Conservation (phyloP, 2,797 vertebrate genomes). For the Gymnothorax reevesii region DNA sequence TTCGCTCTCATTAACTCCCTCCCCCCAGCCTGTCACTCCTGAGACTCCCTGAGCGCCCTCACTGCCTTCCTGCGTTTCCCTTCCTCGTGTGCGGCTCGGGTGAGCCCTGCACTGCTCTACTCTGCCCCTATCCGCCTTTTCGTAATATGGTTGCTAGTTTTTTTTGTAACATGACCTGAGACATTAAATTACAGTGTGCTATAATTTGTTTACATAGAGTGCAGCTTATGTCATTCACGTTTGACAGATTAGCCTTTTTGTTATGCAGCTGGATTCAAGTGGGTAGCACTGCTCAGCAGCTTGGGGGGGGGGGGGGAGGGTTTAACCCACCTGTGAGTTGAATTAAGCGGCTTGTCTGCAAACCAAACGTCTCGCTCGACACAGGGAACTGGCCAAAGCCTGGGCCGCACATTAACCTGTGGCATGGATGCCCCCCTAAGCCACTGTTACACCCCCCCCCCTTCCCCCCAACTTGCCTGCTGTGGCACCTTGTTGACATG, state of each 20-base stretch:
- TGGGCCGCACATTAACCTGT: not conserved
- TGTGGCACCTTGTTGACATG: not conserved
- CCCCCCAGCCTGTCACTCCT: conserved; percentile 37
- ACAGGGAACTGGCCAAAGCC: not conserved
- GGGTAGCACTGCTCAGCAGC: not conserved
- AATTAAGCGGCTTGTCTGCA: not conserved
- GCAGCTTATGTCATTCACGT: not conserved
- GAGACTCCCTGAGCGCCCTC: not conserved
- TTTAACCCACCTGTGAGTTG: not conserved
- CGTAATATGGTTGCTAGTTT: too few relatives aligned
- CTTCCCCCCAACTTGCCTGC: too few relatives aligned
- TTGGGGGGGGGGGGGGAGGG: not conserved
- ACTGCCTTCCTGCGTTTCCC: not conserved
- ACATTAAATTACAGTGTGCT: not conserved
- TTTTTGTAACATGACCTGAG: not conserved
- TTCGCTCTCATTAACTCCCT: conserved; percentile 53
- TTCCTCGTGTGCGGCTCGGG: not conserved
- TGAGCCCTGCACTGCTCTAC: not conserved
- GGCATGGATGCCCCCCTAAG: too few relatives aligned
- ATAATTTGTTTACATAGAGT: not conserved
- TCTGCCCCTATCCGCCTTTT: too few relatives aligned
- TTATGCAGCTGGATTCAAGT: not conserved
- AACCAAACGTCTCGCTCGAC: not conserved
- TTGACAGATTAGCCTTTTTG: not conserved
- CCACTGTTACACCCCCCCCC: too few relatives aligned